These are phyloP conservation scores for Leistus spinibarbis DNA, from an alignment of 2,888 invertebrate species.

Conservation along the genomic window DNA sequence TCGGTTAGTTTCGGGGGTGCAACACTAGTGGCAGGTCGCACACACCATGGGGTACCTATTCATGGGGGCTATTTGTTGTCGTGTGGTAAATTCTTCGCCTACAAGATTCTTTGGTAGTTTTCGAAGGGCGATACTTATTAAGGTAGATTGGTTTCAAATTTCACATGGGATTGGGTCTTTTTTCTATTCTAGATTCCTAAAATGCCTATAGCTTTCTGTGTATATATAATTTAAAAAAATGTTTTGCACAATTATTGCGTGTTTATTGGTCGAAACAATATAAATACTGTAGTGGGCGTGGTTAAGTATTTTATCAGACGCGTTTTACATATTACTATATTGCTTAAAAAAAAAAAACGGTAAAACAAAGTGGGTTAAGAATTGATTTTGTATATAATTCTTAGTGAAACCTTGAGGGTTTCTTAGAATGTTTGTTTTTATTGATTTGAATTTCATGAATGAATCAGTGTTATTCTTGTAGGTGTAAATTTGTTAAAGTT, in stretches of 20 bases:
- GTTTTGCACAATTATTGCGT: no score
- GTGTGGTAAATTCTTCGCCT: conserved; percentile 12
- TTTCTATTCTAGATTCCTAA: no score
- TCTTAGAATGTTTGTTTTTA: neutral
- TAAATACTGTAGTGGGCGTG: no score
- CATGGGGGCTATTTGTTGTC: conserved; percentile 25
- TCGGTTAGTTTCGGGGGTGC: conserved; percentile 1
- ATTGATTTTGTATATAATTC: neutral
- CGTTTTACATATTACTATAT: no score
- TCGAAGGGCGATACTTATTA: neutral
- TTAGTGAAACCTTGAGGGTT: neutral
- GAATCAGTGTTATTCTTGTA: neutral
- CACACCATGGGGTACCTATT: conserved; percentile 11
- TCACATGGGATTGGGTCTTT: no score
- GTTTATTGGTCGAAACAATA: no score
- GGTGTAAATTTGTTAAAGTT: neutral
- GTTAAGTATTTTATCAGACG: no score
- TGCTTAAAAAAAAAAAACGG: no score
- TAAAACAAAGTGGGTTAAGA: neutral
- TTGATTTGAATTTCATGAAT: neutral
- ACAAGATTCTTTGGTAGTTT: conserved; percentile 9
- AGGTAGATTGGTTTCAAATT: conserved; percentile 12
- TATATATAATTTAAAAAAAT: no score
- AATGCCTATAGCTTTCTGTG: no score
- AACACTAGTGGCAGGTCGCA: neutral